Evolutionary conservation across 2,113 vertebrate species (phyloP).

Genomic region (Neofelis nebulosa): DNA sequence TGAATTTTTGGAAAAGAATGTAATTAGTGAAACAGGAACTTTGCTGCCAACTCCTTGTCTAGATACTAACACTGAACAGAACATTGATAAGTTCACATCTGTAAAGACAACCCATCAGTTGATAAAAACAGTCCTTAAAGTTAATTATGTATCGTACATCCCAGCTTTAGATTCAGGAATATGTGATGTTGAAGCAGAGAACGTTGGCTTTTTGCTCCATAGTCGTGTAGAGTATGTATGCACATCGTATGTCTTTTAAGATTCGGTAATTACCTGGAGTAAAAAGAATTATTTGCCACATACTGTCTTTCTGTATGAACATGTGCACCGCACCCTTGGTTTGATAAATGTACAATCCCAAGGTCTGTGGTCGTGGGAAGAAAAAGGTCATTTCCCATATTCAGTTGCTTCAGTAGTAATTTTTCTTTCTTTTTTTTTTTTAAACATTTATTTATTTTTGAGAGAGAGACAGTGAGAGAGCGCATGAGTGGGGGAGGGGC

Average conservation of each 20-base stretch:
- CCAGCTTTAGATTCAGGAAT: not conserved
- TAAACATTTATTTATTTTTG: too few relatives aligned
- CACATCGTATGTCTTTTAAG: not conserved
- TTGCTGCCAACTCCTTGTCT: slow-evolving; percentile 82
- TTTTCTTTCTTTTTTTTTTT: not conserved
- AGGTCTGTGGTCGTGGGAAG: not conserved
- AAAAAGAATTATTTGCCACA: not conserved
- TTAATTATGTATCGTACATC: not conserved
- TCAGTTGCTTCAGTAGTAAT: not conserved
- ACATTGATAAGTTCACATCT: slow-evolving; percentile 78
- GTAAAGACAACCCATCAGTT: slow-evolving; percentile 62
- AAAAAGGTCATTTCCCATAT: not conserved
- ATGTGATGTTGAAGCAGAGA: not conserved
- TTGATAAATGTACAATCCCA: not conserved
- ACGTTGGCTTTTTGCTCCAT: not conserved
- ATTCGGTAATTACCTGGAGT: not conserved
- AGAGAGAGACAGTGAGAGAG: too few relatives aligned
- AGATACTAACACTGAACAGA: slow-evolving; percentile 72
- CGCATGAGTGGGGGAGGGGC: too few relatives aligned
- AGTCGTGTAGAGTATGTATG: not conserved
- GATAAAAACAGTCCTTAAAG: not conserved
- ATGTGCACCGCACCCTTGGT: not conserved
- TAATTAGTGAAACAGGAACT: slow-evolving; percentile 87
- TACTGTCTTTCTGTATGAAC: not conserved
- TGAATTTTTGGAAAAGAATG: slow-evolving; percentile 88